Percentiles rank a stretch among this genome's conserved stretches.
These are phyloP conservation scores for Aplocera efformata DNA, from an alignment of 2,888 invertebrate genomes.

Conservation along the genomic window DNA sequence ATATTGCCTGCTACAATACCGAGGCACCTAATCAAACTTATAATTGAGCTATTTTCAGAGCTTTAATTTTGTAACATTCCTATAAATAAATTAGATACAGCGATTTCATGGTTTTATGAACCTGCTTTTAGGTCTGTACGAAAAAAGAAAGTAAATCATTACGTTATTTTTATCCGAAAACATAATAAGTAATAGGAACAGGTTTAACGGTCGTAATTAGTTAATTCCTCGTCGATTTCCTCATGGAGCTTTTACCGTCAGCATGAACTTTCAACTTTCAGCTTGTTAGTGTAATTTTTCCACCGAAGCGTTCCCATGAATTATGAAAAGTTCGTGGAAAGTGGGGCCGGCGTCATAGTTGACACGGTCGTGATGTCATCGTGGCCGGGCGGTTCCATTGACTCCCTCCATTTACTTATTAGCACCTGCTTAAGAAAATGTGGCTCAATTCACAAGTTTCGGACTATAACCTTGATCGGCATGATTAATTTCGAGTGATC, in stretches of 20 bases:
- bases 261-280: conserved; percentile 19
- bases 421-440: conserved; percentile 12
- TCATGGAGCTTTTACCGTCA: conserved; percentile 7
- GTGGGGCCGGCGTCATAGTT: conserved; percentile 18
- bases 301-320: conserved; percentile 14
- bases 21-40: too few species aligned
- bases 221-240: conserved; percentile 2
- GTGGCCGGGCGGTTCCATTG: conserved; percentile 21
- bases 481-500: too few species aligned
- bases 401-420: conserved; percentile 13
- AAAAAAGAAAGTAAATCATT: too few species aligned
- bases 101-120: too few species aligned
- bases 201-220: conserved; percentile 8
- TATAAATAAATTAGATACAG: too few species aligned
- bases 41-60: too few species aligned
- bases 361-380: conserved; percentile 21
- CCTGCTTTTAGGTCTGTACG: too few species aligned
- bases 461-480: too few species aligned
- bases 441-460: conserved; percentile 30
- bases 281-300: conserved; percentile 15
- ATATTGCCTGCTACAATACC: too few species aligned
- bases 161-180: background rate
- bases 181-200: too few species aligned
- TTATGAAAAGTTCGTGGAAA: conserved; percentile 28
- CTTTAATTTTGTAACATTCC: too few species aligned